Evolutionary conservation across 2,797 vertebrate genomes (phyloP).

Genomic region (Ptychadena robeensis): DNA sequence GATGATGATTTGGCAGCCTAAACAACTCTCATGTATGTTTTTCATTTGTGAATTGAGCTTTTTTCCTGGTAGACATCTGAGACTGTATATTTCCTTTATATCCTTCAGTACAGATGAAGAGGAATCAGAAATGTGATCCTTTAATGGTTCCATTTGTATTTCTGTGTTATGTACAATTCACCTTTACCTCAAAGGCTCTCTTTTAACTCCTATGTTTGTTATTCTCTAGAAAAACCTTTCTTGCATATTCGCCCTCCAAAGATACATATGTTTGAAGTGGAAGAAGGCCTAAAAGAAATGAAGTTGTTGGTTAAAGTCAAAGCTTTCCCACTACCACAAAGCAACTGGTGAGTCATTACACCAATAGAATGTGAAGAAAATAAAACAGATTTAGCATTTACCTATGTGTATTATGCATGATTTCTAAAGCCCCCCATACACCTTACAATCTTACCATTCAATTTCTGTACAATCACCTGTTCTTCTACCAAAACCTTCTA

Average conservation of each 20-base stretch:
- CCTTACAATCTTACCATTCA: too few species aligned
- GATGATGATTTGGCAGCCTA: too few species aligned
- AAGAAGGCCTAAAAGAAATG: conserved; percentile 73
- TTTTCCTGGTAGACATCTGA: too few species aligned
- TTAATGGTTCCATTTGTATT: background rate
- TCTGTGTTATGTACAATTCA: background rate
- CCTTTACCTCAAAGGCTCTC: background rate
- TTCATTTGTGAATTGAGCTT: too few species aligned
- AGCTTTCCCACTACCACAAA: conserved; percentile 77
- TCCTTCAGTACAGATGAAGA: background rate
- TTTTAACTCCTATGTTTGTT: background rate
- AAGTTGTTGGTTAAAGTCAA: conserved; percentile 80
- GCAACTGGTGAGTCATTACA: conserved; percentile 76
- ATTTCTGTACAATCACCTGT: too few species aligned
- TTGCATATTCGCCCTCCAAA: conserved; percentile 74
- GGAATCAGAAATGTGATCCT: too few species aligned
- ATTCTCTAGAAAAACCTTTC: conserved; percentile 83
- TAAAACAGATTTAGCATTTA: background rate
- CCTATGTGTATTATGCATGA: too few species aligned
- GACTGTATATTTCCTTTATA: too few species aligned
- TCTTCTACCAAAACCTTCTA: too few species aligned
- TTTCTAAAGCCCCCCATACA: too few species aligned
- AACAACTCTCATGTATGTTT: too few species aligned
- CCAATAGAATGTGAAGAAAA: background rate
- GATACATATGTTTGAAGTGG: conserved; percentile 59